Percentiles rank a stretch among this genome's conserved stretches.
These are phyloP conservation scores for Zonotrichia leucophrys DNA, from an alignment of 2,113 vertebrate species.

Conservation along the genomic window DNA sequence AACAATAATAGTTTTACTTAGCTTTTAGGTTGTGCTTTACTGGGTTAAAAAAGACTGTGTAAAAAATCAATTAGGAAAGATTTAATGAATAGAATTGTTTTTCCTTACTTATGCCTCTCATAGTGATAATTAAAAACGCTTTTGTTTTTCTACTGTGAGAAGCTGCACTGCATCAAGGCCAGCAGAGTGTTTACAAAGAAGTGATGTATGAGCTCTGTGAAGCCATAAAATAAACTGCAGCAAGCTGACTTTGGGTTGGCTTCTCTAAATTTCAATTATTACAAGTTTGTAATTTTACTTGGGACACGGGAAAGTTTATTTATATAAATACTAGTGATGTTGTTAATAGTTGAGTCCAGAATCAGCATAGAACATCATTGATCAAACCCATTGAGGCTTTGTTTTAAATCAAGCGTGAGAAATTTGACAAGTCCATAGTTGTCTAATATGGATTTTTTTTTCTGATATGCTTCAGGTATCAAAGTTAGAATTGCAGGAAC, in stretches of 20 bases:
- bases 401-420: not conserved
- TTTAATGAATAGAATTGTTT: slow-evolving; percentile 22
- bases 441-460: slow-evolving; percentile 7
- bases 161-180: slow-evolving; percentile 34
- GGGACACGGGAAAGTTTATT: not conserved
- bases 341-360: not conserved
- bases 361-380: not conserved
- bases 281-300: not conserved
- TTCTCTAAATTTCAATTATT: not conserved
- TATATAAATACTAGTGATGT: not conserved
- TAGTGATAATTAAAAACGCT: slow-evolving; percentile 35
- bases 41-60: not conserved
- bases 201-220: not conserved
- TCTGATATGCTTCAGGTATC: not conserved
- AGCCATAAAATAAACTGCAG: not conserved
- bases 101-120: slow-evolving; percentile 1
- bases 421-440: not conserved
- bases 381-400: not conserved
- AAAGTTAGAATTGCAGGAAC: not conserved
- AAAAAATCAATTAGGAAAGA: not conserved
- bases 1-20: not conserved
- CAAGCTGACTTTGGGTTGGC: not conserved
- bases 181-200: slow-evolving; percentile 3
- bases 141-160: slow-evolving; percentile 5
- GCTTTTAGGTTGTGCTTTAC: not conserved